These are phyloP conservation scores for Zosterops pallidus DNA, from an alignment of 2,113 vertebrate genomes.

Conservation along the genomic window DNA sequence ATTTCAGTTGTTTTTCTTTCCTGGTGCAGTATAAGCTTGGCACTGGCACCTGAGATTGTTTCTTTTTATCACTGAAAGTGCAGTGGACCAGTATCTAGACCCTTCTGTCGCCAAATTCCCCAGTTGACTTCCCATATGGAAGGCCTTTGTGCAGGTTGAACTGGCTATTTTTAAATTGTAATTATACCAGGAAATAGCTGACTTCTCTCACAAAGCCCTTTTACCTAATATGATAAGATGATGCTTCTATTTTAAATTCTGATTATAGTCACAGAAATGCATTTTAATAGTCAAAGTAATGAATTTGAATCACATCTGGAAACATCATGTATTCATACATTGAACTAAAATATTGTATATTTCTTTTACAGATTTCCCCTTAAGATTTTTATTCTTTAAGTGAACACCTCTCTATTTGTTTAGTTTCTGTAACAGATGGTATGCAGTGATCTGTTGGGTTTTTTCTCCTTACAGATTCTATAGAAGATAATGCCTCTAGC, in stretches of 20 bases:
- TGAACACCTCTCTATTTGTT: background rate
- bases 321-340: background rate
- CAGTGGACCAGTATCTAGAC: background rate
- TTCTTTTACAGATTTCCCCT: background rate
- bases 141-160: background rate
- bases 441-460: background rate
- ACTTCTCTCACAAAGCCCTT: background rate
- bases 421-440: background rate
- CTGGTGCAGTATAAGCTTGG: background rate
- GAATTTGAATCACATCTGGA: constrained; percentile 9
- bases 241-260: background rate
- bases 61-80: background rate
- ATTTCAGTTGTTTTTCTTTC: background rate
- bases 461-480: constrained; percentile 67
- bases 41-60: background rate
- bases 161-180: background rate
- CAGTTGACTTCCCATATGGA: background rate
- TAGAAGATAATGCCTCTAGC: constrained; percentile 70
- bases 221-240: background rate
- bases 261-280: background rate
- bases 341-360: background rate
- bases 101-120: background rate
- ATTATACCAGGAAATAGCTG: background rate
- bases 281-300: background rate
- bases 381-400: background rate